These are phyloP conservation scores for Cinclus mexicanus DNA, from an alignment of 2,113 vertebrate species.

Conservation along the genomic window DNA sequence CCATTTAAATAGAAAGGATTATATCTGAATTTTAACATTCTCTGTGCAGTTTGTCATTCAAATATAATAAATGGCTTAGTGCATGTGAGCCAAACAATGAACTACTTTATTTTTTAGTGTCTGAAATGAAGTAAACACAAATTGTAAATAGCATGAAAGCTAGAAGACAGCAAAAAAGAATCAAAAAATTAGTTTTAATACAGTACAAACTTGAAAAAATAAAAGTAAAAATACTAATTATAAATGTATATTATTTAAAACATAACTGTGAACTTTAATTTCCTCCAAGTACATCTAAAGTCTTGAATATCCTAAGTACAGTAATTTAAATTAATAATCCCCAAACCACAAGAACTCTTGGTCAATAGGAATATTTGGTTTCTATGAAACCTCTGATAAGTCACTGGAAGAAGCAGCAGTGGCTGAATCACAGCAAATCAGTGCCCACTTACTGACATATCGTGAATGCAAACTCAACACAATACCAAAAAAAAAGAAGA, in stretches of 20 bases:
- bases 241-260: not conserved
- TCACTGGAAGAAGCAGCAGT: not conserved
- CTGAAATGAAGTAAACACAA: not conserved
- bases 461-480: not conserved
- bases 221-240: not conserved
- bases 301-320: not conserved
- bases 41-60: not conserved
- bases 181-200: not conserved
- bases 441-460: not conserved
- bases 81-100: not conserved
- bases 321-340: not conserved
- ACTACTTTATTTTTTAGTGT: not conserved
- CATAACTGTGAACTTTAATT: not conserved
- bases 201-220: not conserved
- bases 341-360: not conserved
- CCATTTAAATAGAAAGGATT: not conserved
- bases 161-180: not conserved
- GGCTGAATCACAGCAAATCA: not conserved
- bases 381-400: not conserved
- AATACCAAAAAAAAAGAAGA: not conserved
- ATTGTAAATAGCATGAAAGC: not conserved
- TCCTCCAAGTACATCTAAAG: not conserved
- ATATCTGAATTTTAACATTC: not conserved
- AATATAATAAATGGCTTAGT: not conserved
- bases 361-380: not conserved